Conservation (phyloP, 2,113 vertebrate genomes). For the Ivindomyrus marchei region DNA sequence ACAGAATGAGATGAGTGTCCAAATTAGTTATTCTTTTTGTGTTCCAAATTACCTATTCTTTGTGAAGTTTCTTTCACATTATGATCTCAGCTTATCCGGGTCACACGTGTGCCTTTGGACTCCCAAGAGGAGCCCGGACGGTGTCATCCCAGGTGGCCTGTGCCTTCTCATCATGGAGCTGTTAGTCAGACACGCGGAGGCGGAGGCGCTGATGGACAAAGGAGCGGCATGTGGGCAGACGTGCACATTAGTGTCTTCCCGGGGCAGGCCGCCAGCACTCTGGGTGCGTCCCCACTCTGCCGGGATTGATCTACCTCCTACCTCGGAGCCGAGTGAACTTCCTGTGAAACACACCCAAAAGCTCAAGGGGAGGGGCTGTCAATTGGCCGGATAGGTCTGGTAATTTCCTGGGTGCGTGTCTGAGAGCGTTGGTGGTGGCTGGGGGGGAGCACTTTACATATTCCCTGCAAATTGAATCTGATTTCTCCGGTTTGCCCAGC, state of each 20-base stretch:
- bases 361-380: constrained; percentile 58
- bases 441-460: constrained; percentile 50
- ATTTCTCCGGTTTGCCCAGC: constrained; percentile 1
- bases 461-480: constrained; percentile 54
- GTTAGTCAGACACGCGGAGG: background rate
- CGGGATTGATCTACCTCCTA: background rate
- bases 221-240: background rate
- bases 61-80: constrained; percentile 70
- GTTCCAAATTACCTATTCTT: constrained; percentile 65
- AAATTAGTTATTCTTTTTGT: constrained; percentile 52
- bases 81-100: constrained; percentile 24
- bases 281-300: background rate
- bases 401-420: constrained; percentile 48
- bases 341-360: constrained; percentile 13
- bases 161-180: background rate
- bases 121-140: background rate
- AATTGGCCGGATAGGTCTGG: constrained; percentile 68
- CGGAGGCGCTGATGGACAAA: background rate
- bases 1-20: constrained; percentile 28
- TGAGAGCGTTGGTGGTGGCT: constrained; percentile 28
- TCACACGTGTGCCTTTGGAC: background rate
- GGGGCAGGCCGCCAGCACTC: background rate
- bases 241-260: constrained; percentile 13
- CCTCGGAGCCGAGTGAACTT: constrained; percentile 5
- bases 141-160: background rate